Conservation (phyloP, 2,888 invertebrate species). For the Epirrhoe tristata region DNA sequence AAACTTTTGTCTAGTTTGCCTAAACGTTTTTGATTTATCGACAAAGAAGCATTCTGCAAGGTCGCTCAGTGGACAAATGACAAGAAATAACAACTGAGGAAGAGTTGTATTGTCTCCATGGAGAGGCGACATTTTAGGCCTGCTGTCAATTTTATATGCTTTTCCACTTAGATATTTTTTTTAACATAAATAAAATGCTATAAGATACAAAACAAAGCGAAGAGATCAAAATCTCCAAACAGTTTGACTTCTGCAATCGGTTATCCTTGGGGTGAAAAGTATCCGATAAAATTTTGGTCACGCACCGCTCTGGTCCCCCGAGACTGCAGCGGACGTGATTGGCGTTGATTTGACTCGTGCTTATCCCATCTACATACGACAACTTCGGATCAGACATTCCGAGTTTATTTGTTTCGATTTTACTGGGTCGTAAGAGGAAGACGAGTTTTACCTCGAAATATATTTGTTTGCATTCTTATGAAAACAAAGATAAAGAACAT, state of each 20-base stretch:
- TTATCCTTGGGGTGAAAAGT: slow-evolving; percentile 35
- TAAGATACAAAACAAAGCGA: slow-evolving; percentile 11
- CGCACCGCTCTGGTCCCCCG: slow-evolving; percentile 45
- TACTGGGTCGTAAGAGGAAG: background rate
- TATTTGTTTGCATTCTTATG: background rate
- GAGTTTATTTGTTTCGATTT: slow-evolving; percentile 27
- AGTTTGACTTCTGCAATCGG: slow-evolving; percentile 33
- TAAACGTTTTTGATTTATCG: too few species aligned
- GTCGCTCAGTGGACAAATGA: background rate
- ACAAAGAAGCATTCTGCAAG: too few species aligned
- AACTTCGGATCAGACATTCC: slow-evolving; percentile 20
- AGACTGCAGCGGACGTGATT: slow-evolving; percentile 48
- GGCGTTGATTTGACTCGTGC: slow-evolving; percentile 45
- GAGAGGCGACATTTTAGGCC: too few species aligned
- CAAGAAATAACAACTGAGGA: background rate
- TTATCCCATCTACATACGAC: slow-evolving; percentile 39
- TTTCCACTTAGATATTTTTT: too few species aligned
- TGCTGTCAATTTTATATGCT: too few species aligned
- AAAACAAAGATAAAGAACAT: too few species aligned
- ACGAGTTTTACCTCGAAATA: background rate
- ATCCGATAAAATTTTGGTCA: slow-evolving; percentile 59
- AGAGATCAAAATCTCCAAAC: slow-evolving; percentile 31
- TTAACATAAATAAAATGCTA: too few species aligned
- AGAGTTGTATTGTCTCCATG: too few species aligned
- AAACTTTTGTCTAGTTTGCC: too few species aligned